A percentile compares a stretch with the other conserved stretches of the same genome.
Conservation (phyloP, 1,140 invertebrate genomes). For the Hypothenemus hampei region DNA sequence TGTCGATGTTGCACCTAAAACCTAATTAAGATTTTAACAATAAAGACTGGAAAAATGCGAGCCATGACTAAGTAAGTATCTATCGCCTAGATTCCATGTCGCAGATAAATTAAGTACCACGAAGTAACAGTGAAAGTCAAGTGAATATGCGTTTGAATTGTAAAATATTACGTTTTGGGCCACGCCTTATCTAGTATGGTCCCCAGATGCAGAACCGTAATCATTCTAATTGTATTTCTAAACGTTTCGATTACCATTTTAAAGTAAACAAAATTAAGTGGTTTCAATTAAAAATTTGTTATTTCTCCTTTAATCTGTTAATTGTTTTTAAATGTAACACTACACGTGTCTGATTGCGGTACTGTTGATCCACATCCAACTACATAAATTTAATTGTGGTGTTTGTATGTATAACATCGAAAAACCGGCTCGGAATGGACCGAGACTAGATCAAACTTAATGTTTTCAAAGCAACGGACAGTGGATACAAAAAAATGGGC, state of each 20-base stretch:
- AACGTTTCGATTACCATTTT: too few relatives aligned
- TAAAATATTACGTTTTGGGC: slow-evolving; percentile 8
- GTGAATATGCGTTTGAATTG: slow-evolving; percentile 10
- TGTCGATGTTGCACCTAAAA: not conserved
- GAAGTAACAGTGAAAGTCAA: slow-evolving; percentile 17
- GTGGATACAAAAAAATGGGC: too few relatives aligned
- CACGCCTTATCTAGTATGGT: slow-evolving; percentile 7
- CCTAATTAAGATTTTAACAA: slow-evolving; percentile 8
- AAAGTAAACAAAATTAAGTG: too few relatives aligned
- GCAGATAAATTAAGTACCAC: slow-evolving; percentile 7
- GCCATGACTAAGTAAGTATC: slow-evolving; percentile 9
- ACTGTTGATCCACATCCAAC: too few relatives aligned
- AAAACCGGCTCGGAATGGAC: slow-evolving; percentile 12
- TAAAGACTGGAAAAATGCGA: slow-evolving; percentile 1
- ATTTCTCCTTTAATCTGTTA: too few relatives aligned
- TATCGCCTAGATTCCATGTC: slow-evolving; percentile 10
- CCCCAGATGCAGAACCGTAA: slow-evolving; percentile 6
- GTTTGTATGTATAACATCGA: slow-evolving; percentile 7
- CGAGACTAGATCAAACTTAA: too few relatives aligned
- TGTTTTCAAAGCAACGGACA: too few relatives aligned
- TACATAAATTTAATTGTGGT: slow-evolving; percentile 14
- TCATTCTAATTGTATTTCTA: too few relatives aligned
- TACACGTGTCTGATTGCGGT: too few relatives aligned
- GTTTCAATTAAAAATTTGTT: too few relatives aligned
- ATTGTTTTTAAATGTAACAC: too few relatives aligned